Evolutionary conservation across 2,888 invertebrate species (phyloP).

Genomic region (Limnephilus auricula): DNA sequence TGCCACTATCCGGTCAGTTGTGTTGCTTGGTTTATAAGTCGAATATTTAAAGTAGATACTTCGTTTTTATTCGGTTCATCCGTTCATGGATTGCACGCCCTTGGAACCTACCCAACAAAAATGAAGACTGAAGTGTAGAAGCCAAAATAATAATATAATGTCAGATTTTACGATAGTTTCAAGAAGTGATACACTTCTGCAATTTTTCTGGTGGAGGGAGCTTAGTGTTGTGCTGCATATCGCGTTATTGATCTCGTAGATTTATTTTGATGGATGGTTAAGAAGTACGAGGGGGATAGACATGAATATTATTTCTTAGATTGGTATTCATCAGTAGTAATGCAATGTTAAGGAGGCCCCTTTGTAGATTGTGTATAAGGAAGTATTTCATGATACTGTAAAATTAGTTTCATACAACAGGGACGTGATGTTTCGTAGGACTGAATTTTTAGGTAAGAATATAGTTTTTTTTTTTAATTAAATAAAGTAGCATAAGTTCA

Average conservation of each 20-base stretch:
- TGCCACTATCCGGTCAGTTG: too few relatives aligned
- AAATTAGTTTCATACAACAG: too few relatives aligned
- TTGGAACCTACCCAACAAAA: neutral
- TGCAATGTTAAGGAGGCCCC: neutral
- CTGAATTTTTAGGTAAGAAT: too few relatives aligned
- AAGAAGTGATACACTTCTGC: neutral
- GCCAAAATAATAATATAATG: neutral
- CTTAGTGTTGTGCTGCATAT: neutral
- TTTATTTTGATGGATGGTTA: conserved; percentile 25
- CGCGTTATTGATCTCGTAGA: conserved; percentile 5
- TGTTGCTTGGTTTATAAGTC: too few relatives aligned
- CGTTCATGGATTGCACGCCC: neutral
- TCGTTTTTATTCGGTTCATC: neutral
- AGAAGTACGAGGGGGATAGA: neutral
- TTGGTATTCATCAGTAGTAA: neutral
- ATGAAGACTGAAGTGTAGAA: neutral
- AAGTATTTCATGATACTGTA: neutral
- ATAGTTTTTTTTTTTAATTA: too few relatives aligned
- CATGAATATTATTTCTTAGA: neutral
- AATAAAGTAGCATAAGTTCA: too few relatives aligned
- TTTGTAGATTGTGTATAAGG: neutral
- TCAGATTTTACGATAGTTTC: neutral
- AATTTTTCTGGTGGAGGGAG: neutral
- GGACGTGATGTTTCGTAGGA: too few relatives aligned
- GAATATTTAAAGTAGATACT: too few relatives aligned